Evolutionary conservation across 2,888 invertebrate species (phyloP), one percentile per base, ranked within the genome.

Genomic region (Caenorhabditis sp.): DNA sequence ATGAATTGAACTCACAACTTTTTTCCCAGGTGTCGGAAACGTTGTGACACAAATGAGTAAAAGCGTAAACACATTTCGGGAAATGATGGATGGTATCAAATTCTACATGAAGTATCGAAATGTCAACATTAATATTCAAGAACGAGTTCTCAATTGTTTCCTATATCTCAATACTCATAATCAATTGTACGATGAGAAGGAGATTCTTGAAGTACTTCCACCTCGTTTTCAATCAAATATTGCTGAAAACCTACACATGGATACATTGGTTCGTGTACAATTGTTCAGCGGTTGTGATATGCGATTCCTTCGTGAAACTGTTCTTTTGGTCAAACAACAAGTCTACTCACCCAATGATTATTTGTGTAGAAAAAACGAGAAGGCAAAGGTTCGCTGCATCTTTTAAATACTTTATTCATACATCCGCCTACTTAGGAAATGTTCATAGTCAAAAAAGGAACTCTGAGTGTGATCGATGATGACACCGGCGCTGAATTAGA

Each of bases 1-100:
- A 31, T 31, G 5, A 31, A 31, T 31, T 31, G 31, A 31, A 31
- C 31, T 10, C 31, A 8, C 49, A 4, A 4, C 49, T 49, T 3
- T 19, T 49, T 49, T 19, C 14, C 49, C 37, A 58, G 59, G 74
- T 14, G 84, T 85, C 23, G 84, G 84, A 58, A 80, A 77, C 31
- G 84, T 85, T 50, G 84, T 86, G 19, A 78, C 81, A 10, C 76
- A 82, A 19, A 85, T 86, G 84, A 86, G 84, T 67, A 71, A 78
- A 49, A 76, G 66, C 19, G 63, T 83, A 8, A 73, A 84, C 8
- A 81, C 79, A 14, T 80, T 78, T 50, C 82, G 86, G 19, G 67
- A 81, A 31, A 75, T 83, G 62, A 81, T 84, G 79, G 86, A 86
- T 66, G 85, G 81, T 12, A 79, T 85, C 62, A 85, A 85, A 63